Percentiles rank a stretch among this genome's conserved stretches.
phyloP scores from a whole-genome alignment of 2,888 invertebrate species.

The Osmoderma eremita region DNA sequence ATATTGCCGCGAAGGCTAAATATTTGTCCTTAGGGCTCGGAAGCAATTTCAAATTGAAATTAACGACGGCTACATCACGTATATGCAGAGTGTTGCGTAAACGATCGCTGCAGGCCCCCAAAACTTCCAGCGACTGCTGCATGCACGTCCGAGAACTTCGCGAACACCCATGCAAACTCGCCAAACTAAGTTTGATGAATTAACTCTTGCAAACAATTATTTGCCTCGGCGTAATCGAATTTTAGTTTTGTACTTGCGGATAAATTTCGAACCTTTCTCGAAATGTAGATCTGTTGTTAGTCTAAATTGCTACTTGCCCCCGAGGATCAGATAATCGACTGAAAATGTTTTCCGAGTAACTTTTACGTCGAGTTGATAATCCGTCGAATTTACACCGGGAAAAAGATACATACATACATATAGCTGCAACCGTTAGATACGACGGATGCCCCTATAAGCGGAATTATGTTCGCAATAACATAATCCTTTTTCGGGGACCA shows the following conservation, averaged over 20 bases:
- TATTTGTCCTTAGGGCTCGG: conserved; percentile 25
- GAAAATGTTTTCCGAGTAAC: neutral
- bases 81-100: conserved; percentile 34
- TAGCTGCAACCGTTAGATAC: conserved; percentile 14
- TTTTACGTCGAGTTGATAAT: conserved; percentile 1
- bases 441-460: conserved; percentile 14
- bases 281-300: no score
- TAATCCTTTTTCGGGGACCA: conserved; percentile 22
- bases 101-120: conserved; percentile 30
- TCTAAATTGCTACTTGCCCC: no score
- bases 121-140: conserved; percentile 25
- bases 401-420: no score
- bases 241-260: conserved; percentile 18
- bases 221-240: conserved; percentile 21
- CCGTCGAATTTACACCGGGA: conserved; percentile 12
- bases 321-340: no score
- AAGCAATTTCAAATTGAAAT: conserved; percentile 32
- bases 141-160: conserved; percentile 32
- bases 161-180: conserved; percentile 25
- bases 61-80: conserved; percentile 33
- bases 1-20: conserved; percentile 8
- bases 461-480: conserved; percentile 20
- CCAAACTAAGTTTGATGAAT: conserved; percentile 35
- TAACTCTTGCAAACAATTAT: conserved; percentile 36
- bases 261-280: no score